phyloP scores from a whole-genome alignment of 2,797 vertebrate genomes.

The Lemur catta region DNA sequence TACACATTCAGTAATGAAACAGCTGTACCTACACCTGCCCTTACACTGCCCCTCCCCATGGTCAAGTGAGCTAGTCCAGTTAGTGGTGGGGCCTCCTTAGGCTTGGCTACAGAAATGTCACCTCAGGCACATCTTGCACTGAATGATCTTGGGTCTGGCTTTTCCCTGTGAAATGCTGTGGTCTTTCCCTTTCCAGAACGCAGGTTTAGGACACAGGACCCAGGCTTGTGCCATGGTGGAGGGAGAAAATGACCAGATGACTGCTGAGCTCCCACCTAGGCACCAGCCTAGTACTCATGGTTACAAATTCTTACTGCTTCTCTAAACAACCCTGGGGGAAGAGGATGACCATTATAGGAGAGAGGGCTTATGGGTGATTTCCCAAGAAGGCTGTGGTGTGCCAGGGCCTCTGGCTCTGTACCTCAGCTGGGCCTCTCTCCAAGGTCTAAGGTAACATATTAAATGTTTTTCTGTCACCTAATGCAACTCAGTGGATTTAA shows the following conservation, averaged over 20 bases:
- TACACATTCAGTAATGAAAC: not conserved
- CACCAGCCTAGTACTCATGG: not conserved
- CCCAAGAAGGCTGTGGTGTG: constrained; percentile 20
- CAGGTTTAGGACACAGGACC: not conserved
- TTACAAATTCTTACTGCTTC: constrained; percentile 5
- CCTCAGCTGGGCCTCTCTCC: constrained; percentile 4
- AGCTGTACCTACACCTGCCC: not conserved
- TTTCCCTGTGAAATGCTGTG: not conserved
- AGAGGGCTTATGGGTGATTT: constrained; percentile 19
- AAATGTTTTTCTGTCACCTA: constrained; percentile 42
- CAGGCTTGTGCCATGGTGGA: not conserved
- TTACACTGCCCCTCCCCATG: not conserved
- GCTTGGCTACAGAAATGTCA: not conserved
- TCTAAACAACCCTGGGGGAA: not conserved
- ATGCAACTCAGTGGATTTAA: constrained; percentile 41
- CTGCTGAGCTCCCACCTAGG: not conserved
- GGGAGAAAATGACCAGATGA: not conserved
- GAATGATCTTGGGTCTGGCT: not conserved
- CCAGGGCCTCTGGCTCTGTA: not conserved
- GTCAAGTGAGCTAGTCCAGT: not conserved
- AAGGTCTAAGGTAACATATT: constrained; percentile 41
- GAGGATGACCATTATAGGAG: not conserved
- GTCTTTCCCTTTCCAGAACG: not conserved
- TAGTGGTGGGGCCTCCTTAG: not conserved
- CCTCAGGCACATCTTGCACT: not conserved